phyloP scores from a whole-genome alignment of 2,113 vertebrate genomes.

The Peromyscus polionotus region DNA sequence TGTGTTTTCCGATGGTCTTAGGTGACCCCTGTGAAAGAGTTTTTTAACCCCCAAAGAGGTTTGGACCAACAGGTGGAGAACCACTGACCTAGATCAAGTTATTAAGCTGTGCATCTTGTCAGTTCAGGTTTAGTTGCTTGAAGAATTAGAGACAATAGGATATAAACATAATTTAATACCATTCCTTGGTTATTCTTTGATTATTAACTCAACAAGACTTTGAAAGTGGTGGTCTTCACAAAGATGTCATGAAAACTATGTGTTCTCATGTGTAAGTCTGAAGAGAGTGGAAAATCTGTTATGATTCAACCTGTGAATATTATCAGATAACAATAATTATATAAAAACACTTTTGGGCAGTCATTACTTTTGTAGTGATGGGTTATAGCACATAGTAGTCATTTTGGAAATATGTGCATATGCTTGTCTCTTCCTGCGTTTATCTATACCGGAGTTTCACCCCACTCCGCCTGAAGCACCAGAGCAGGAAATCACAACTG shows the following conservation, averaged over 20 bases:
- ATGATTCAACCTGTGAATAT: background rate
- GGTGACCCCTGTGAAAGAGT: background rate
- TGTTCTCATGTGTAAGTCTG: background rate
- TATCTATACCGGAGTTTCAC: background rate
- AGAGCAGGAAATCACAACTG: background rate
- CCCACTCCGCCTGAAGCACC: background rate
- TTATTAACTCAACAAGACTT: conserved; percentile 5
- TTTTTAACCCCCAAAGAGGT: background rate
- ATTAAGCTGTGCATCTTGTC: background rate
- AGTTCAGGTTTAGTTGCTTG: background rate
- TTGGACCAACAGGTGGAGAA: background rate
- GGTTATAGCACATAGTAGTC: background rate
- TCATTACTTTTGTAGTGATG: background rate
- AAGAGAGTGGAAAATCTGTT: background rate
- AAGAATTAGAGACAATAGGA: background rate
- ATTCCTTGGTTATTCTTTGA: background rate
- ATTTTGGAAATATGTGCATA: background rate
- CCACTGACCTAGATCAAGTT: background rate
- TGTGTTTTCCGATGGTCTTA: background rate
- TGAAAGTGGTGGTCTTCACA: background rate
- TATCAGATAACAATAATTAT: background rate
- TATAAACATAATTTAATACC: background rate
- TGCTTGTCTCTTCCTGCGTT: background rate
- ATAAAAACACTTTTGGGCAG: background rate
- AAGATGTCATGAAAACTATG: background rate